Conservation (phyloP, 2,797 vertebrate genomes). For the Falco peregrinus region DNA sequence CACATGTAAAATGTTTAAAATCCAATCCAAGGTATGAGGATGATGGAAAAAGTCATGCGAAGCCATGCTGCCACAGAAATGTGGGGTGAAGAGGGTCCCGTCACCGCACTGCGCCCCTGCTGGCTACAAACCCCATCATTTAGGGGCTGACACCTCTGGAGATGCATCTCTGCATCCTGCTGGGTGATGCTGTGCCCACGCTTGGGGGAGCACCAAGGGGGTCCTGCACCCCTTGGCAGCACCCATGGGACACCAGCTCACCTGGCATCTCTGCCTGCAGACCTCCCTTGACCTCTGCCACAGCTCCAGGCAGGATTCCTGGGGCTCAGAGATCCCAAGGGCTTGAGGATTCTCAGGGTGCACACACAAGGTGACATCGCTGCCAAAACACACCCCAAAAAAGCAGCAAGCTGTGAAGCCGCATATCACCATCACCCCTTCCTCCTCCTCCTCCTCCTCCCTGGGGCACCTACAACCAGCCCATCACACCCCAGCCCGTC, state of each 20-base stretch:
- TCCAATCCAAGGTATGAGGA: too few relatives aligned
- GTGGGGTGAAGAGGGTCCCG: neutral
- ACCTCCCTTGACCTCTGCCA: neutral
- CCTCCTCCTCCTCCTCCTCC: neutral
- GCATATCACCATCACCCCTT: neutral
- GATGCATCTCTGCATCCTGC: neutral
- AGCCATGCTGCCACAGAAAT: accelerated
- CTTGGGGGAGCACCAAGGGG: neutral
- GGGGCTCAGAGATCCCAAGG: neutral
- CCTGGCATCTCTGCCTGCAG: neutral
- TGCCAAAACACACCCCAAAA: neutral
- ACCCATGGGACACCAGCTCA: neutral
- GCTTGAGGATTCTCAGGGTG: accelerated
- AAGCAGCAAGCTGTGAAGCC: neutral
- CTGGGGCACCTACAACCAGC: neutral
- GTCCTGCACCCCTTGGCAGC: neutral
- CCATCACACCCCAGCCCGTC: neutral
- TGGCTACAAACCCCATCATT: accelerated
- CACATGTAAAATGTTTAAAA: accelerated
- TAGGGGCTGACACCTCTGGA: neutral
- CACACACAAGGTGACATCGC: accelerated
- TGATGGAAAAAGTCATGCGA: accelerated
- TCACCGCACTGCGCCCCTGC: accelerated
- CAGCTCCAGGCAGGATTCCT: neutral
- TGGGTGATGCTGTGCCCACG: accelerated